Conservation (phyloP, 2,113 vertebrate genomes). For the Tragulus kanchil region DNA sequence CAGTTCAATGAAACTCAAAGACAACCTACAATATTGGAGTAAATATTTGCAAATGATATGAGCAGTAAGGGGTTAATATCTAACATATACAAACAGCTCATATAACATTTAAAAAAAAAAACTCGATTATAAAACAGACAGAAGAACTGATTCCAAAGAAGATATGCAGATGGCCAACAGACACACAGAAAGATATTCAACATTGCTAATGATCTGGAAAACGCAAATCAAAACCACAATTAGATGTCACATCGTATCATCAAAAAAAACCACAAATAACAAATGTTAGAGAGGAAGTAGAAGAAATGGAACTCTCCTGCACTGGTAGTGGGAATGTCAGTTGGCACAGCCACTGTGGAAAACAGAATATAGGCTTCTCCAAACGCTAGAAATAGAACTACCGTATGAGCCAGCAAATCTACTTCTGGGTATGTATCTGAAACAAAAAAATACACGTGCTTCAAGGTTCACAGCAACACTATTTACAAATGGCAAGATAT, state of each 20-base stretch:
- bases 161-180: neutral
- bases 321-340: neutral
- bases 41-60: neutral
- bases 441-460: neutral
- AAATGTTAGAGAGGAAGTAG: neutral
- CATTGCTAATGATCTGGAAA: neutral
- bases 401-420: neutral
- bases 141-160: neutral
- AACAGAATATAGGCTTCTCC: neutral
- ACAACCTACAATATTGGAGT: neutral
- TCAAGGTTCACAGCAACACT: neutral
- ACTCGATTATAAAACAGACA: neutral
- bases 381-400: neutral
- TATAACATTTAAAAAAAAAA: neutral
- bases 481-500: neutral
- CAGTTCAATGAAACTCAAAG: neutral
- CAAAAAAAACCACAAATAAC: neutral
- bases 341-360: neutral
- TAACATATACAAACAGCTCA: neutral
- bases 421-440: neutral
- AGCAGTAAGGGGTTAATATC: neutral
- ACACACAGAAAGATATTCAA: neutral
- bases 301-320: neutral
- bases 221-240: neutral
- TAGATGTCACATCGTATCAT: neutral